Evolutionary conservation across 1,140 invertebrate genomes (phyloP).

Genomic region (Camponotus vicinus): DNA sequence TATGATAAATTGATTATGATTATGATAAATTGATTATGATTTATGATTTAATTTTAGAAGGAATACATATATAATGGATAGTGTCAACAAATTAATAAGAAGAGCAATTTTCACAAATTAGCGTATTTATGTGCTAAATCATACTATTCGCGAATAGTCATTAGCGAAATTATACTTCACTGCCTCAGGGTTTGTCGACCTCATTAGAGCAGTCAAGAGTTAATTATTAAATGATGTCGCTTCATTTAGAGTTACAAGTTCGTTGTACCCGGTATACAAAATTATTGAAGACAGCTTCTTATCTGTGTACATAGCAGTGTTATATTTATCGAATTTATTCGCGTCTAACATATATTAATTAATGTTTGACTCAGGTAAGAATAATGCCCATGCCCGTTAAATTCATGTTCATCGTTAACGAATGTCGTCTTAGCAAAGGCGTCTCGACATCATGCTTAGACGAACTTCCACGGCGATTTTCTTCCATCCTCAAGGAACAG

Average conservation of each 20-base stretch:
- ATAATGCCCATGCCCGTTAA: neutral
- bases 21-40: too few relatives aligned
- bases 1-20: too few relatives aligned
- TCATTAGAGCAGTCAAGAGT: slow-evolving; percentile 19
- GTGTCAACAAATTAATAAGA: neutral
- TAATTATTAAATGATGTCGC: slow-evolving; percentile 19
- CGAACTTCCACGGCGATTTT: slow-evolving; percentile 25
- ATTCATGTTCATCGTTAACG: neutral
- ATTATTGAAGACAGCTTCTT: neutral
- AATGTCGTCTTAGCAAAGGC: neutral
- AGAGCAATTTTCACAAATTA: neutral
- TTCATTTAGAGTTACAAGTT: neutral
- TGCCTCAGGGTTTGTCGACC: neutral
- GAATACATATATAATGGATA: too few relatives aligned
- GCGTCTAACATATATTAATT: slow-evolving; percentile 38
- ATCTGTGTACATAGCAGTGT: neutral
- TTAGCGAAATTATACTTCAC: neutral
- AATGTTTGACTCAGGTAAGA: neutral
- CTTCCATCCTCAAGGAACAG: neutral
- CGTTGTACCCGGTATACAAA: neutral
- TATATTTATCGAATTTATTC: slow-evolving; percentile 22
- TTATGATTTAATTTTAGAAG: too few relatives aligned
- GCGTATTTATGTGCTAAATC: neutral
- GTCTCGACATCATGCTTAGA: neutral
- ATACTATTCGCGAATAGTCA: neutral